Evolutionary conservation across 2,888 invertebrate species (phyloP), one percentile per base, ranked within the genome.

Genomic region (Scrobipalpa atriplicella): DNA sequence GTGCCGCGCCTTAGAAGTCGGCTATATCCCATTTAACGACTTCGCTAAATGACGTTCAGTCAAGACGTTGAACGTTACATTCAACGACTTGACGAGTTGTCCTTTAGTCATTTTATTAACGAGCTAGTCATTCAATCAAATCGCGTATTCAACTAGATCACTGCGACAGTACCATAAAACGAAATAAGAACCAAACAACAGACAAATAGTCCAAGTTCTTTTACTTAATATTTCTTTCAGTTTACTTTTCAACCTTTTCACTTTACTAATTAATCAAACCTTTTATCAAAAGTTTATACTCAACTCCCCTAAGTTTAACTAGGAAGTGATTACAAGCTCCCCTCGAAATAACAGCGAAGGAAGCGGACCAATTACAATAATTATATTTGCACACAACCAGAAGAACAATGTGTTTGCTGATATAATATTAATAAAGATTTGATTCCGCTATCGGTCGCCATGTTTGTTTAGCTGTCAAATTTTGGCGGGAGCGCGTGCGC

Each of bases 391-490:
- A 76, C 85, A 85, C 75, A 75, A 71, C 74, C 80, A 73, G 82
- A 83, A 84, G 82, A 86, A 84, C 83, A 83, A 82, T 86, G 80
- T 85, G 80, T 87, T 89, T 87, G 82, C 85, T 84, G 80, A 85
- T 87, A 80, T 78, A 84, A 82, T 88, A 89, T 85, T 89, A 89
- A 89, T 89, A 89, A 87, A 85, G 82, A 89, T 89, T 87, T 84
- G 86, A 89, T 89, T 86, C 77, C 78, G 81, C 81, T 87, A 90
- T 89, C 89, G 80, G 79, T 71, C 66, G 84, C 87, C 88, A 87
- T 90, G 89, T 90, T 90, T 88, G 82, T 86, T 82, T 90, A 90
- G 89, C 87, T 89, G 89, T 89, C 88, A 87, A 82, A 85, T 76
- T 80, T 79, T 79, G 76, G 76, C 74, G 75, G 68, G 63, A 69